Percentiles rank a stretch among this genome's conserved stretches.
Evolutionary conservation across 2,113 vertebrate species (phyloP).

Genomic region (Coracopsis vasa): DNA sequence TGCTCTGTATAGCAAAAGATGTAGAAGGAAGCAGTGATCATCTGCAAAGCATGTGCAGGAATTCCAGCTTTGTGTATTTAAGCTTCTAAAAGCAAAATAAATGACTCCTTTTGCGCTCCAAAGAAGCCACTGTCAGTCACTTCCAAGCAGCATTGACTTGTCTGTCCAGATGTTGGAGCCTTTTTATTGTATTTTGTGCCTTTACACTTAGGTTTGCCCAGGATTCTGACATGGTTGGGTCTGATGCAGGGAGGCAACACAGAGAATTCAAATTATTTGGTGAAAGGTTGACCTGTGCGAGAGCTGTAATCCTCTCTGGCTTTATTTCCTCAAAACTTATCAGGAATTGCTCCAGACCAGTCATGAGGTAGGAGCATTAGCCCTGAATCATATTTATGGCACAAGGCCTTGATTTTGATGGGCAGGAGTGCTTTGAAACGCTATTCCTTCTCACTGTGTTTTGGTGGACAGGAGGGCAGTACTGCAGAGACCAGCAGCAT

Average conservation of each 20-base stretch:
- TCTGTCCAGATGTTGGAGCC: neutral
- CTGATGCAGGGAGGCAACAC: neutral
- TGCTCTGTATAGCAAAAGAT: no score
- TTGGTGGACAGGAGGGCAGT: neutral
- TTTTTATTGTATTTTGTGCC: neutral
- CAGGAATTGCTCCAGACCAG: neutral
- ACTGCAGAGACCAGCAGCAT: neutral
- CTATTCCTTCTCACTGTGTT: fast-evolving
- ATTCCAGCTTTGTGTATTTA: no score
- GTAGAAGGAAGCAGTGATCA: no score
- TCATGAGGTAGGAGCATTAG: neutral
- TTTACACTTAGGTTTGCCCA: neutral
- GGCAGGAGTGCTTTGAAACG: neutral
- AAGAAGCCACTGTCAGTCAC: no score
- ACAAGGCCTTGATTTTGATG: neutral
- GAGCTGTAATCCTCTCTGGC: neutral
- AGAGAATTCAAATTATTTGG: neutral
- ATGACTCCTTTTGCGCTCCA: no score
- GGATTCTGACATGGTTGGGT: neutral
- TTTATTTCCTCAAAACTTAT: slow-evolving; percentile 17
- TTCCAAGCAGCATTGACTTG: no score
- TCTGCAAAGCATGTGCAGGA: no score
- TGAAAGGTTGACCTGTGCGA: neutral
- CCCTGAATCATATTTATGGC: neutral
- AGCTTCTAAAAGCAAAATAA: no score